phyloP scores from a whole-genome alignment of 2,797 vertebrate species.

The Dipus sagitta region DNA sequence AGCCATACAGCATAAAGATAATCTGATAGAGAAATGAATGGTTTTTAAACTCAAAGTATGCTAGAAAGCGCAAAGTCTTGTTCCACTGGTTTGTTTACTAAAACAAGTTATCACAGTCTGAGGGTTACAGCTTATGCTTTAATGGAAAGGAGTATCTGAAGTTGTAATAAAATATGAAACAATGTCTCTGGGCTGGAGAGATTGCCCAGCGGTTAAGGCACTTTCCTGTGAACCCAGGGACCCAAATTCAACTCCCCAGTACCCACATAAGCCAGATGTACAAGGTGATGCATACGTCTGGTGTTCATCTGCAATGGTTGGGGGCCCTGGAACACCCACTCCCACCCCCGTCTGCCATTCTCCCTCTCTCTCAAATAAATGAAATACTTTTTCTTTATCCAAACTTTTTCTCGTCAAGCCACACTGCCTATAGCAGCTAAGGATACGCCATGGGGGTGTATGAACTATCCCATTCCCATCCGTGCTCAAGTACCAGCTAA shows the following conservation, averaged over 20 bases:
- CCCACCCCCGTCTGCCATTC: no score
- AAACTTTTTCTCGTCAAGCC: background rate
- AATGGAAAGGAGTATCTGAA: constrained; percentile 13
- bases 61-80: background rate
- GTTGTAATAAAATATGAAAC: constrained; percentile 23
- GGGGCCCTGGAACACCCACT: no score
- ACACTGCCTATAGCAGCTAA: background rate
- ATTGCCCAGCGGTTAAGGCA: no score
- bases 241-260: no score
- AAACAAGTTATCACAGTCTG: constrained; percentile 16
- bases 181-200: background rate
- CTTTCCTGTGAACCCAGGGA: no score
- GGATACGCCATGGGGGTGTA: background rate
- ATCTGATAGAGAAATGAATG: background rate
- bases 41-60: background rate
- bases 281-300: no score
- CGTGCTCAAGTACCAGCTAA: background rate
- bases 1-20: background rate
- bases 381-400: no score
- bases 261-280: no score
- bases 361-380: no score
- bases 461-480: background rate
- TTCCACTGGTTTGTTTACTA: background rate
- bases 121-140: constrained; percentile 39
- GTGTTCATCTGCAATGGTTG: no score